Evolutionary conservation across 92 coral and sea anemone species (phyloP).

Genomic region (Epizoanthus ramosus): DNA sequence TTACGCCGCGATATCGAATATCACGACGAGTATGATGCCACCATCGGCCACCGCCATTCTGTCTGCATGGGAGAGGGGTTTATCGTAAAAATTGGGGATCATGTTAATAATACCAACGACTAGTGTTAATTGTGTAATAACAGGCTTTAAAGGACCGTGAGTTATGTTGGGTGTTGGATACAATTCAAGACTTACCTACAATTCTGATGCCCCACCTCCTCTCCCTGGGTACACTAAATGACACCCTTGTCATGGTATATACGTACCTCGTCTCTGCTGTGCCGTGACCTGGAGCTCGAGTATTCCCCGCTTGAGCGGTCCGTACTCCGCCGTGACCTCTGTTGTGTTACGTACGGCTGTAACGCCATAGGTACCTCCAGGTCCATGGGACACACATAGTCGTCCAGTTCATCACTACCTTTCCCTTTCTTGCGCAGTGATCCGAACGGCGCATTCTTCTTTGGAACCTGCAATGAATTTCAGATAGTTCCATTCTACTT

Average conservation of each 20-base stretch:
- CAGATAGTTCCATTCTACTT: neutral
- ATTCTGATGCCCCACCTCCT: too few relatives aligned
- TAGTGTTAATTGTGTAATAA: too few relatives aligned
- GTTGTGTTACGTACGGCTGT: conserved; percentile 71
- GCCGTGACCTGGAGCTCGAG: conserved; percentile 44
- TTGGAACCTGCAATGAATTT: conserved; percentile 56
- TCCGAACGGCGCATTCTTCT: conserved; percentile 74
- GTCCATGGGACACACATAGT: conserved; percentile 99
- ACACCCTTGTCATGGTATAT: neutral
- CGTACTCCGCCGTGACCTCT: conserved; percentile 61
- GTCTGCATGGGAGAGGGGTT: too few relatives aligned
- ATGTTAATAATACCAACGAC: too few relatives aligned
- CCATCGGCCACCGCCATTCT: too few relatives aligned
- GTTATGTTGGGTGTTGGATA: too few relatives aligned
- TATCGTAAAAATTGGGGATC: too few relatives aligned
- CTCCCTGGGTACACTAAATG: too few relatives aligned
- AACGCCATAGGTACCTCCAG: conserved; percentile 83
- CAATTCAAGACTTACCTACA: too few relatives aligned
- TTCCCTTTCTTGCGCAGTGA: conserved; percentile 86
- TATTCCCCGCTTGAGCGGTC: conserved; percentile 46
- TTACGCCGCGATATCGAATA: too few relatives aligned
- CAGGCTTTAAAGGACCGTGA: too few relatives aligned
- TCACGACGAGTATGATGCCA: too few relatives aligned
- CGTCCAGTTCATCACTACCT: conserved; percentile 80
- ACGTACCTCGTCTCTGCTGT: conserved; percentile 49